Evolutionary conservation across 2,113 vertebrate genomes (phyloP).

Genomic region (Corythaixoides concolor): DNA sequence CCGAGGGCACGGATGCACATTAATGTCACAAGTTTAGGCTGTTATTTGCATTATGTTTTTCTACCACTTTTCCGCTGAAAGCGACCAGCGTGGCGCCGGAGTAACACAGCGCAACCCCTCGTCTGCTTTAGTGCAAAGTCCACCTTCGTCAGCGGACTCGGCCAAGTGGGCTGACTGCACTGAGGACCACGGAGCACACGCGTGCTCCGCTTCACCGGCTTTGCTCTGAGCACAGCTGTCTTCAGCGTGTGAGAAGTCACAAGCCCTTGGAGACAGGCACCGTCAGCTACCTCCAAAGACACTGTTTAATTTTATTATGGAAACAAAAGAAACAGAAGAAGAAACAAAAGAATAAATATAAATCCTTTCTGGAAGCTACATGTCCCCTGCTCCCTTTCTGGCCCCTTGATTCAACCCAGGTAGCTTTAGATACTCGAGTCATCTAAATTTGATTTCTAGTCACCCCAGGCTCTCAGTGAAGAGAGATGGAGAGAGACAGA

Average conservation of each 20-base stretch:
- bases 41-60: neutral
- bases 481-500: neutral
- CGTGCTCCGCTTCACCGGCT: neutral
- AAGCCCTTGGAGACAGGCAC: neutral
- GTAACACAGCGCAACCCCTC: neutral
- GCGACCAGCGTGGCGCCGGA: neutral
- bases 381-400: neutral
- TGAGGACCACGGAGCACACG: neutral
- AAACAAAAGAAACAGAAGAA: neutral
- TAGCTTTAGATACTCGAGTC: neutral
- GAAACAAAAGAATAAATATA: neutral
- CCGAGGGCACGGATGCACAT: too few species aligned
- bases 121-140: neutral
- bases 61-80: neutral
- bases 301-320: neutral
- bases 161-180: neutral
- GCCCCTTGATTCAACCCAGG: neutral
- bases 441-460: neutral
- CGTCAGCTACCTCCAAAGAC: neutral
- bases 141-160: neutral
- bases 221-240: neutral
- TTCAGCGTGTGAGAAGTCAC: neutral
- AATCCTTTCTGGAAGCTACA: neutral
- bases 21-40: neutral
- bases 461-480: neutral